phyloP scores from a whole-genome alignment of 2,113 vertebrate species.

The Scomber scombrus region DNA sequence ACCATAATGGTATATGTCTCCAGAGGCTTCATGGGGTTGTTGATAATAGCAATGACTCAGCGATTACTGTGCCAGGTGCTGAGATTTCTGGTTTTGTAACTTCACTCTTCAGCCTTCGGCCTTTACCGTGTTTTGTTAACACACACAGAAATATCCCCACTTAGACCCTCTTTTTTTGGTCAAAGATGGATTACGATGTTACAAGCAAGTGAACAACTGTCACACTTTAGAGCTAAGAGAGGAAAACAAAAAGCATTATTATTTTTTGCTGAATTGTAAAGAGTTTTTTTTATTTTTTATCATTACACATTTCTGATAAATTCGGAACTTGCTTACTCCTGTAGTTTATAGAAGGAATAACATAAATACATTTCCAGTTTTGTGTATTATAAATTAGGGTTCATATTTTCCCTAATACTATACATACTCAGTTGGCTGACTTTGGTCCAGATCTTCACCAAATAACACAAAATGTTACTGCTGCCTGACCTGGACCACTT shows the following conservation, averaged over 20 bases:
- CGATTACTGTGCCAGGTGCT: constrained; percentile 55
- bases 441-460: no score
- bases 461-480: no score
- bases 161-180: neutral
- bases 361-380: no score
- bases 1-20: constrained; percentile 31
- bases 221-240: neutral
- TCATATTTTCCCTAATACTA: no score
- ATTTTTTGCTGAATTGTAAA: neutral
- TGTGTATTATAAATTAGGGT: no score
- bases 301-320: no score
- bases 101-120: constrained; percentile 9
- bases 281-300: no score
- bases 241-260: neutral
- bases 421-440: no score
- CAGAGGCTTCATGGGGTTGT: constrained; percentile 18
- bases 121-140: constrained; percentile 17
- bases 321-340: no score
- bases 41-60: constrained; percentile 64
- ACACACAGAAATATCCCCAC: constrained; percentile 16
- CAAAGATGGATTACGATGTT: constrained; percentile 6
- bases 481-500: no score
- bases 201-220: neutral
- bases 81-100: constrained; percentile 50
- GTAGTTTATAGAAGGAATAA: no score